Base-by-base conservation (phyloP, 2,888 invertebrate species). In the Ochropleura leucogaster region DNA sequence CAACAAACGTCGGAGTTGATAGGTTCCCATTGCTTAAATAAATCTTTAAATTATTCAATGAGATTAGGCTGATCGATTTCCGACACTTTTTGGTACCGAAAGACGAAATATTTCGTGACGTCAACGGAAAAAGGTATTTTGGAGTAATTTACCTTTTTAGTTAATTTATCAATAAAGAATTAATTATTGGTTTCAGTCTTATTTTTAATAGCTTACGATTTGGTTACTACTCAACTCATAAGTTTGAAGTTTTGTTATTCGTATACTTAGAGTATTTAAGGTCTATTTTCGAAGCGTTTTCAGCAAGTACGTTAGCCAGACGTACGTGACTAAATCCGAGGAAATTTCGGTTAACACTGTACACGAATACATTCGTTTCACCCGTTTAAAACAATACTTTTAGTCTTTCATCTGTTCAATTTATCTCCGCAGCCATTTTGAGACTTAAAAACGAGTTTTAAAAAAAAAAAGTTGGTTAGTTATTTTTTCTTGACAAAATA, bases 41-140 rank as follows among this genome's bases (percentile, higher is more conserved):
- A 90, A 90, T 91, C 85, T 87, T 85, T 88, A 89, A 90, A 91
- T 90, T 91, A 91, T 91, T 90, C 92, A 90, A 89, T 88, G 85
- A 87, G 88, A 91, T 91, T 89, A 90, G 77, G 73, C 51, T 68
- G 88, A 89, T 86, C 86, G 84, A 89, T 90, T 89, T 87, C 80
- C 74, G 74, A 71, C 83, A 87, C 74, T 77, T 80, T 80, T 63
- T 55, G 62, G 18, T 76, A 62, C 46, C 20, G 42, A 70, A 78
- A 60, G 30, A 68, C 47, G n/a, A 75, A 53, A 68, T 74, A 55
- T 55, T 55, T 77, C 20, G 14, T 53, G 62, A 77, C 18, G 42
- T 10, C 18, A 8, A 55, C 44, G 30, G 18, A 69, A 64, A 46
- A 8, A 49, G 18, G 42, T 44, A 44, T 20, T 0, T 70, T 78